A percentile compares a stretch with the other conserved stretches of the same genome.
phyloP scores from a whole-genome alignment of 2,888 invertebrate genomes.

The Hoplodrina ambigua region DNA sequence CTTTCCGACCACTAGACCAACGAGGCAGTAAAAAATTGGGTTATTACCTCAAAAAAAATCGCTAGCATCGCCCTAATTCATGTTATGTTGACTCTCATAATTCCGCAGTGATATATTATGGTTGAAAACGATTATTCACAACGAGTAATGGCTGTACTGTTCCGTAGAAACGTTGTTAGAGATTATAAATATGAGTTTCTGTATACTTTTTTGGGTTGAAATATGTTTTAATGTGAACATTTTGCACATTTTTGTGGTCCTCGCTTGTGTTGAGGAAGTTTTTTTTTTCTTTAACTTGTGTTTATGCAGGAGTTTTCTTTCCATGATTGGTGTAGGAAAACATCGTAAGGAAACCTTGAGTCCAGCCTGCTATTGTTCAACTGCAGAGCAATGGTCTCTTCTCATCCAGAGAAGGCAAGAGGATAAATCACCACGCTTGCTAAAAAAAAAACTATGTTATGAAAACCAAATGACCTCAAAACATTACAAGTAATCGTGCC shows the following conservation, averaged over 20 bases:
- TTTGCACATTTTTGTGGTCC: slow-evolving; percentile 10
- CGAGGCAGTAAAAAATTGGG: too few species aligned
- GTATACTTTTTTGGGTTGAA: slow-evolving; percentile 13
- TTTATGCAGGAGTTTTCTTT: background rate
- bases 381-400: too few species aligned
- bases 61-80: slow-evolving; percentile 30
- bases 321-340: background rate
- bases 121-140: slow-evolving; percentile 52
- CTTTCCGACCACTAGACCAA: too few species aligned
- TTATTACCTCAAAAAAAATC: slow-evolving; percentile 13
- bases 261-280: background rate
- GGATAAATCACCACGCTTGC: too few species aligned
- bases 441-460: background rate
- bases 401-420: too few species aligned
- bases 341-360: too few species aligned
- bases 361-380: too few species aligned
- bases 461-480: background rate
- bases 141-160: slow-evolving; percentile 50
- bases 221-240: slow-evolving; percentile 4
- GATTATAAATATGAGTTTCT: slow-evolving; percentile 38
- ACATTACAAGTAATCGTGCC: slow-evolving; percentile 13
- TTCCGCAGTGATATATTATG: slow-evolving; percentile 48
- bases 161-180: slow-evolving; percentile 28
- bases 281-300: background rate
- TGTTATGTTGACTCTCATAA: slow-evolving; percentile 56